Base-by-base conservation (phyloP, 2,113 vertebrate genomes). In the Dendropsophus ebraccatus region DNA sequence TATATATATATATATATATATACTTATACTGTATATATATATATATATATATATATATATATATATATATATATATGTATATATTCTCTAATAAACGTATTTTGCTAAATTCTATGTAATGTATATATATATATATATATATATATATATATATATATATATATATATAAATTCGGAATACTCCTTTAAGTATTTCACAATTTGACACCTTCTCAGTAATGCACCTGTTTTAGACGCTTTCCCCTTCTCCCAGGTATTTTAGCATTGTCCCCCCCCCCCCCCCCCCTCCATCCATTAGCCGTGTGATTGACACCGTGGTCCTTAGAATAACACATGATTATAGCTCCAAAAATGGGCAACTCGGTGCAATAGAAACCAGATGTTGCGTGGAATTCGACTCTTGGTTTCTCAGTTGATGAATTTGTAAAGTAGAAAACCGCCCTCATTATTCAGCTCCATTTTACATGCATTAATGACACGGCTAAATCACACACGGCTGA, bases 261-360 rank as follows among this genome's bases (percentile, higher is more conserved):
- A 91, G 92, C 91, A 92, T 92, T 92, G 93, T 93, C 92, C 92
- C 94, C 94, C 92, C 94, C 92, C 93, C 32, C 65, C 25, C 13
- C 16, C 28, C n/a, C 62, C 4, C 7, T 23, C 35, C 35, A 41
- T n/a, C 67, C 93, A 94, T 94, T 95, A 95, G 93, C 93, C 90
- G 91, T 90, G 92, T 96, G 96, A 96, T 95, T 96, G 96, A 96
- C 95, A 96, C 94, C 90, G 90, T 93, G 93, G 95, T 94, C 94
- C 94, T 93, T 96, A 95, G 94, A 96, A 96, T 96, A 96, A 96
- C 95, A 96, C 93, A 95, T 95, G 95, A 96, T 95, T 96, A 94
- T 95, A 95, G 96, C 95, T 95, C 93, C n/a, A 91, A 94, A 96
- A 96, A 96, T 94, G 95, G 94, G 94, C 95, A 96, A 95, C 96